Conservation (phyloP, 2,113 vertebrate genomes). For the Heterocephalus glaber region DNA sequence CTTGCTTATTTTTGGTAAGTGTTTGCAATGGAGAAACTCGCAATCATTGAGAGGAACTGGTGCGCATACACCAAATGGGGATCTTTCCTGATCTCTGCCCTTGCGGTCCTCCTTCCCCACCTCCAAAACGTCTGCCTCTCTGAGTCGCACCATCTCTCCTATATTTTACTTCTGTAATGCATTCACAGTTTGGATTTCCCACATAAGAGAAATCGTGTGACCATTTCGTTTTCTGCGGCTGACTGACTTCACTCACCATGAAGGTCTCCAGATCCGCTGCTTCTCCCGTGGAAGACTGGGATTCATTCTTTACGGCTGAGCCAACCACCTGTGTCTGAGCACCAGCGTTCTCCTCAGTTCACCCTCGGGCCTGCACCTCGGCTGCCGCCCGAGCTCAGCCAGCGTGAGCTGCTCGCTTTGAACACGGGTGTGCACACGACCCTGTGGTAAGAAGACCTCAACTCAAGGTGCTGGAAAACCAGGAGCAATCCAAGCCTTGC, state of each 20-base stretch:
- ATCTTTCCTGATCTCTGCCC: not conserved
- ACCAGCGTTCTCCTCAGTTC: too few relatives aligned
- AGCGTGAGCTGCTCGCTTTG: not conserved
- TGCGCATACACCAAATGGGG: not conserved
- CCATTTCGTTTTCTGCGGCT: not conserved
- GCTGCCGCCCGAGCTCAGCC: not conserved
- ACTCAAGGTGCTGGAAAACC: not conserved
- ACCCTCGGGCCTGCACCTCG: too few relatives aligned
- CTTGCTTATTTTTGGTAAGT: not conserved
- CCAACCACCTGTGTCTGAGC: too few relatives aligned
- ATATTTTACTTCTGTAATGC: not conserved
- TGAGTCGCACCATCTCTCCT: not conserved
- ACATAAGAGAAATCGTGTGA: not conserved
- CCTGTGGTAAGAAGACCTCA: not conserved
- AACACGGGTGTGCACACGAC: too few relatives aligned
- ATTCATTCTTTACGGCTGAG: not conserved
- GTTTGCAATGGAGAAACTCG: not conserved
- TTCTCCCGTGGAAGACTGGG: not conserved
- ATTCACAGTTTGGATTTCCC: not conserved
- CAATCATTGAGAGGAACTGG: not conserved
- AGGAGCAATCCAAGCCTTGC: not conserved
- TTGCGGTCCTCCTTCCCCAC: too few relatives aligned
- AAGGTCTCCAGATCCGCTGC: not conserved
- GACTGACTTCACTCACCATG: not conserved
- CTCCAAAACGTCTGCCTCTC: not conserved